These are phyloP conservation scores for Anhinga rufa DNA, from an alignment of 2,113 vertebrate genomes.

Conservation along the genomic window DNA sequence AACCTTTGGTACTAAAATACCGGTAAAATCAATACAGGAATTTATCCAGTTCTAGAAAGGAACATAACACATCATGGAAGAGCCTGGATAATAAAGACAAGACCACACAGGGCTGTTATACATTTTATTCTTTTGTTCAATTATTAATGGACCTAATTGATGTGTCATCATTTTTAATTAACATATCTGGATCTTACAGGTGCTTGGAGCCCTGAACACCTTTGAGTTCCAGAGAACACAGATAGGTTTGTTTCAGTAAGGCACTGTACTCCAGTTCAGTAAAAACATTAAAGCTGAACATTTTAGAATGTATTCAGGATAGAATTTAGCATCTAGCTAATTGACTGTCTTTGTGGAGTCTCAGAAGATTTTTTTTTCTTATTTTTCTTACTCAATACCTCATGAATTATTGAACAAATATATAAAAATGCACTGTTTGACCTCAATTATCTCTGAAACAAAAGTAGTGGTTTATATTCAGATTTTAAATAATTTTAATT, in stretches of 20 bases:
- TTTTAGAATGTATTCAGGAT: neutral
- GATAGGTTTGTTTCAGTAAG: neutral
- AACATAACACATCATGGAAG: neutral
- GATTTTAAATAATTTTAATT: neutral
- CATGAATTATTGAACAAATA: neutral
- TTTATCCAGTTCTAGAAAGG: neutral
- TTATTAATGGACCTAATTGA: neutral
- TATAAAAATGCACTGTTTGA: neutral
- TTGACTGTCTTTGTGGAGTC: neutral
- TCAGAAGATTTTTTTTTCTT: neutral
- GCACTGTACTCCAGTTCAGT: neutral
- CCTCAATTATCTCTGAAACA: neutral
- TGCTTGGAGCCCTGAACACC: neutral
- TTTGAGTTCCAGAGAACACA: neutral
- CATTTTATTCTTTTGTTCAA: neutral
- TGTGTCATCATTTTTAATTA: neutral
- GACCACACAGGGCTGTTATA: neutral
- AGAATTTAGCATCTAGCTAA: neutral
- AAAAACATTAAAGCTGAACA: neutral
- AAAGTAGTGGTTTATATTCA: neutral
- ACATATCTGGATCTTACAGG: rapidly evolving
- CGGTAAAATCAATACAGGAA: neutral
- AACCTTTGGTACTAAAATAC: neutral
- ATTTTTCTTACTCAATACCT: neutral
- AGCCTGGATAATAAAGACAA: neutral